These are phyloP conservation scores for Nesometra sesokonis DNA, from an alignment of 35 echinoderm and acorn worm genomes.

Conservation along the genomic window DNA sequence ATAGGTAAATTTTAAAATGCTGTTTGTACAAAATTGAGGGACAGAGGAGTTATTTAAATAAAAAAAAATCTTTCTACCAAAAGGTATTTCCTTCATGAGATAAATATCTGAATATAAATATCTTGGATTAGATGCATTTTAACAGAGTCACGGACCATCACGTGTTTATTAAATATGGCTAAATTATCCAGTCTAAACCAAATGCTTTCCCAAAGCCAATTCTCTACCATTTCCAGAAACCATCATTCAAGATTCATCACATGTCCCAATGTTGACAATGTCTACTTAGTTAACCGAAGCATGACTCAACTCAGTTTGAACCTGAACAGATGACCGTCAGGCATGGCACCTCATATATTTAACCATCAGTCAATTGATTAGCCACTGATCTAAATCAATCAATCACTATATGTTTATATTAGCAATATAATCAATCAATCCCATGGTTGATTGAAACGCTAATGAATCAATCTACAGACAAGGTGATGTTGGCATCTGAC, in stretches of 20 bases:
- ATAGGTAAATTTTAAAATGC: too few relatives aligned
- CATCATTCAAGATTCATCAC: neutral
- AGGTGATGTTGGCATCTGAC: neutral
- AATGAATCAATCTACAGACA: neutral
- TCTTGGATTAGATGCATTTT: too few relatives aligned
- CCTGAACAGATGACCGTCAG: neutral
- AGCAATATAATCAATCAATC: neutral
- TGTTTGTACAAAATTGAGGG: too few relatives aligned
- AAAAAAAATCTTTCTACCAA: too few relatives aligned
- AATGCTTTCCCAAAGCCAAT: too few relatives aligned
- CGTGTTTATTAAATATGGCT: too few relatives aligned
- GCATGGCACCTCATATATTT: neutral
- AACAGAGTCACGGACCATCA: too few relatives aligned
- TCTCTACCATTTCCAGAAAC: too few relatives aligned
- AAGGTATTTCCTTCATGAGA: too few relatives aligned
- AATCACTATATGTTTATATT: neutral
- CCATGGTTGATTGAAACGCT: neutral
- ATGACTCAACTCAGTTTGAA: neutral
- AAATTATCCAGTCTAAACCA: too few relatives aligned
- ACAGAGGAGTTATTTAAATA: too few relatives aligned
- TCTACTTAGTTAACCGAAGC: neutral
- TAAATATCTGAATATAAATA: too few relatives aligned
- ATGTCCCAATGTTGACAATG: neutral
- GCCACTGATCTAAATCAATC: neutral
- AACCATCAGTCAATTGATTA: neutral